Conservation (phyloP, 2,113 vertebrate genomes). For the Turdus rufiventris region DNA sequence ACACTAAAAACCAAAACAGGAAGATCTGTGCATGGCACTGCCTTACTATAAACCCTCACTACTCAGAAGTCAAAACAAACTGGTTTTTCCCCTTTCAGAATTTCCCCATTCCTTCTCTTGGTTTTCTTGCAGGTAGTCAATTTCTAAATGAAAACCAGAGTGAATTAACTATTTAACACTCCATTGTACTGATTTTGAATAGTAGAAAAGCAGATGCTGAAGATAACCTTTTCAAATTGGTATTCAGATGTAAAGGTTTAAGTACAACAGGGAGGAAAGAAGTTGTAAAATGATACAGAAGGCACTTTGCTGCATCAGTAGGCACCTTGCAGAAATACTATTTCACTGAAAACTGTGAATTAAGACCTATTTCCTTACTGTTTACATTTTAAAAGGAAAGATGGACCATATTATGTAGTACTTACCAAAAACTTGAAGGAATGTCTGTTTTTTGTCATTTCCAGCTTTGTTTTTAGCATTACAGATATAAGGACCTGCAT, state of each 20-base stretch:
- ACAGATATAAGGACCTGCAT: constrained; percentile 87
- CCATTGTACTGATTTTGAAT: neutral
- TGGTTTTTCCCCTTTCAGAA: neutral
- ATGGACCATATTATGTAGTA: neutral
- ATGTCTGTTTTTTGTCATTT: constrained; percentile 84
- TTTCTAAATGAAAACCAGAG: neutral
- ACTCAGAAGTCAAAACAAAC: neutral
- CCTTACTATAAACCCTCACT: neutral
- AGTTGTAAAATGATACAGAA: neutral
- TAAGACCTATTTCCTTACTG: neutral
- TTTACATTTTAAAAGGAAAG: neutral
- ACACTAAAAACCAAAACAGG: too few species aligned
- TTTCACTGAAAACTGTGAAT: neutral
- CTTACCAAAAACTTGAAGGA: constrained; percentile 97
- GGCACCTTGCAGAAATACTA: neutral
- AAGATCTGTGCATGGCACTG: neutral
- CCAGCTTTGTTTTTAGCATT: constrained; percentile 93
- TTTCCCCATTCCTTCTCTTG: neutral
- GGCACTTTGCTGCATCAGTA: neutral
- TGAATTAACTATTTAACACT: neutral
- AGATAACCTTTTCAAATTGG: neutral
- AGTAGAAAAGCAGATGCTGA: neutral
- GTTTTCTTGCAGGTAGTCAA: neutral
- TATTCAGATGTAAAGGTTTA: neutral
- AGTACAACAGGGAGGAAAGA: neutral